phyloP scores from a whole-genome alignment of 2,113 vertebrate genomes.

The Ophthalmolycus amberensis region DNA sequence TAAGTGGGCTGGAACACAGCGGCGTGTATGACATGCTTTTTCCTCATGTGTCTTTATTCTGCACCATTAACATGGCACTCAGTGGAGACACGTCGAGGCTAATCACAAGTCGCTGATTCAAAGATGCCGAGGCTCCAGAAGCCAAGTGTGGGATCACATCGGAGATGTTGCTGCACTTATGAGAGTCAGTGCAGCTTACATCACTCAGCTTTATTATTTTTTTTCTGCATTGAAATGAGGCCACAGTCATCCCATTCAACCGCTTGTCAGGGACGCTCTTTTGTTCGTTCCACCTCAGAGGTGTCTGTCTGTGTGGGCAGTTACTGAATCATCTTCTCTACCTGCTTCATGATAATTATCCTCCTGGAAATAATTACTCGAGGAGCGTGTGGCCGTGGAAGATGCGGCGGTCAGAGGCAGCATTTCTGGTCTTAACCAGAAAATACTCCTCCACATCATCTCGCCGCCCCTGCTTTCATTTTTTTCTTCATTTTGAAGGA shows the following conservation, averaged over 20 bases:
- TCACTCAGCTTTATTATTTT: slow-evolving; percentile 5
- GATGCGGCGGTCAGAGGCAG: slow-evolving; percentile 12
- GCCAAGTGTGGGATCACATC: slow-evolving; percentile 12
- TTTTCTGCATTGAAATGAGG: not conserved
- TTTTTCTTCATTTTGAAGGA: not conserved
- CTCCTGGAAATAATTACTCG: not conserved
- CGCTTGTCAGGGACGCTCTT: not conserved
- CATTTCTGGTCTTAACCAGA: not conserved
- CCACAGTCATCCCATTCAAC: not conserved
- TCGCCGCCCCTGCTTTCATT: not conserved
- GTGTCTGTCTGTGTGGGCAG: not conserved
- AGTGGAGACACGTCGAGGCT: not conserved
- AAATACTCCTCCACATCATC: not conserved
- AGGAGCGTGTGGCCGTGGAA: not conserved
- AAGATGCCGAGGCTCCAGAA: slow-evolving; percentile 8
- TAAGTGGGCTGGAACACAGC: not conserved
- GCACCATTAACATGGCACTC: not conserved
- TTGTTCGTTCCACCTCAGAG: not conserved
- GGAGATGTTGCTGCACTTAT: slow-evolving; percentile 5
- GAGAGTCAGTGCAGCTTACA: slow-evolving; percentile 6
- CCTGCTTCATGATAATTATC: slow-evolving; percentile 2
- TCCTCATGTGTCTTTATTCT: slow-evolving; percentile 16
- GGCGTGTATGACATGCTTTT: not conserved
- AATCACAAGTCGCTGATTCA: slow-evolving; percentile 28
- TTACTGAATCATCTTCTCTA: slow-evolving; percentile 20